Percentiles rank a stretch among this genome's conserved stretches.
Conservation (phyloP, 2,797 vertebrate species). For the Chelon labrosus region DNA sequence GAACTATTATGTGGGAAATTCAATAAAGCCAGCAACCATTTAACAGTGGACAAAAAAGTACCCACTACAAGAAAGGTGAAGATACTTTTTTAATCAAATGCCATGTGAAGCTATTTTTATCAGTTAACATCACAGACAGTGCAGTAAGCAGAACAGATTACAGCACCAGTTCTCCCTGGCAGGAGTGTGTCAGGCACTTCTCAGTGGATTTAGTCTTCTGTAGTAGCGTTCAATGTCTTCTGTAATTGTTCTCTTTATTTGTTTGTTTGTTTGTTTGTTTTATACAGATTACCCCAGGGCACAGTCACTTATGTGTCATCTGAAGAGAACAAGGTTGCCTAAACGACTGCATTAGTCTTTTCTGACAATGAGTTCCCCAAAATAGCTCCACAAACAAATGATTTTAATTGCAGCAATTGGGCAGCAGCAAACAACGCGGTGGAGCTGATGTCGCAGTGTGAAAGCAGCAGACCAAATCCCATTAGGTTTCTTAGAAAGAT, state of each 20-base stretch:
- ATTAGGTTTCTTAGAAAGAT: constrained; percentile 3
- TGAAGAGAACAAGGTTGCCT: constrained; percentile 24
- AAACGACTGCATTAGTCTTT: constrained; percentile 53
- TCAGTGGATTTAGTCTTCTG: constrained; percentile 9
- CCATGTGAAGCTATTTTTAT: background rate
- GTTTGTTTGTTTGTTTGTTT: constrained; percentile 18
- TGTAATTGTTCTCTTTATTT: constrained; percentile 4
- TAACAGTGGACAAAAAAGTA: too few relatives aligned
- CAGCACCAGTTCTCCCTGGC: background rate
- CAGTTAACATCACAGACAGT: background rate
- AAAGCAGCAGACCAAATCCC: constrained; percentile 1
- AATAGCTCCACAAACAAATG: constrained; percentile 38
- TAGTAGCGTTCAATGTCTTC: background rate
- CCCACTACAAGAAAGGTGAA: background rate
- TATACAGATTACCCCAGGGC: background rate
- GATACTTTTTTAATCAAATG: background rate
- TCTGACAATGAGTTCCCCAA: constrained; percentile 21
- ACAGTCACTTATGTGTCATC: constrained; percentile 17
- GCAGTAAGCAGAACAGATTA: background rate
- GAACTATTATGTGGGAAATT: too few relatives aligned
- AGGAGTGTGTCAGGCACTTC: constrained; percentile 2
- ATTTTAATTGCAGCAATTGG: constrained; percentile 14
- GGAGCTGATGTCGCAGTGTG: background rate
- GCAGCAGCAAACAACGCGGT: constrained; percentile 1
- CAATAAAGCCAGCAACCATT: too few relatives aligned